phyloP scores from a whole-genome alignment of 2,888 invertebrate species.

The Leptinotarsa rubiginosa region DNA sequence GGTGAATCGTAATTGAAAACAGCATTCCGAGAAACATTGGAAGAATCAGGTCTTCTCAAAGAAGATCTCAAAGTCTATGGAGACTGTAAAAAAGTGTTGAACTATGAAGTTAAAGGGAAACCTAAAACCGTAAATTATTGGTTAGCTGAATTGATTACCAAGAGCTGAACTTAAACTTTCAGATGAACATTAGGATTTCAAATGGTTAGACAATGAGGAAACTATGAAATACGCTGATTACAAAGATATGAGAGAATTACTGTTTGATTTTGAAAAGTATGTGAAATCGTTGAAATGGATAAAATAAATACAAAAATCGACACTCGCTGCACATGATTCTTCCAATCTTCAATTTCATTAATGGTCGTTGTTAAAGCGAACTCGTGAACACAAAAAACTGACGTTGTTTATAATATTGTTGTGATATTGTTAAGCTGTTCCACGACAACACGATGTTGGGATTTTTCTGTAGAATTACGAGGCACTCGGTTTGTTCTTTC shows the following conservation, averaged over 20 bases:
- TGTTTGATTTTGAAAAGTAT: slow-evolving; percentile 57
- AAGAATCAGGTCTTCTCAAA: slow-evolving; percentile 83
- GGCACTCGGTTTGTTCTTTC: too few species aligned
- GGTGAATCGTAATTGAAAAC: slow-evolving; percentile 86
- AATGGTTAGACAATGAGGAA: slow-evolving; percentile 82
- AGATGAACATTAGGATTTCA: slow-evolving; percentile 83
- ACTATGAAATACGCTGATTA: slow-evolving; percentile 68
- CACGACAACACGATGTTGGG: too few species aligned
- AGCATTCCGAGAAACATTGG: slow-evolving; percentile 88
- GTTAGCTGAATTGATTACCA: slow-evolving; percentile 82
- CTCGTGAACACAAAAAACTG: too few species aligned
- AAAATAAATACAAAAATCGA: background rate
- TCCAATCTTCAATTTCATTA: too few species aligned
- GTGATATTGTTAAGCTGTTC: too few species aligned
- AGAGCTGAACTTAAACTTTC: slow-evolving; percentile 75
- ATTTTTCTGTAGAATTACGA: too few species aligned
- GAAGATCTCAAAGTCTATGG: slow-evolving; percentile 75
- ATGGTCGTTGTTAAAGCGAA: too few species aligned
- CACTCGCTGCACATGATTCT: too few species aligned
- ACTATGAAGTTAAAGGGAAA: slow-evolving; percentile 75
- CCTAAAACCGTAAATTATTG: slow-evolving; percentile 83
- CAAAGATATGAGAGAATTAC: slow-evolving; percentile 59
- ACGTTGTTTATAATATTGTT: too few species aligned
- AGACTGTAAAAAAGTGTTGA: slow-evolving; percentile 73
- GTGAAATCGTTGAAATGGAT: slow-evolving; percentile 30